Evolutionary conservation across 2,797 vertebrate genomes (phyloP), one percentile per base, ranked within the genome.

Genomic region (Petrocephalus sullivani): DNA sequence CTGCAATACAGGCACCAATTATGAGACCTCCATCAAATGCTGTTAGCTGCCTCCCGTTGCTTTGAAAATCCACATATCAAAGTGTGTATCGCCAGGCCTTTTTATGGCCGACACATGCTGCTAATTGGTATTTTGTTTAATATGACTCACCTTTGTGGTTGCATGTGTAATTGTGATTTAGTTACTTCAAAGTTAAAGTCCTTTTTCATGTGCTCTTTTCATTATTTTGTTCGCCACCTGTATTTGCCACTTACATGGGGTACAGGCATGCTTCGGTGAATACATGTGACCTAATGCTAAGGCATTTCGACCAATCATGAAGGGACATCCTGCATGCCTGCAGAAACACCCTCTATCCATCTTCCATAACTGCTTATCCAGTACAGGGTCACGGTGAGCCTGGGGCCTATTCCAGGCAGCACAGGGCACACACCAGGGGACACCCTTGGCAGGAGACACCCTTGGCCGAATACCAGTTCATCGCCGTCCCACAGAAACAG

Each of bases 171-270:
- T 78, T 78, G 33, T 78, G 71, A 78, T 78, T 46, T 78, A 41
- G 71, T 78, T 78, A 78, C 71, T 78, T 78, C 71, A 78, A 78
- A 78, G 71, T 46, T 78, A 9, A 78, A 78, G n/a, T 46, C 71
- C 71, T 19, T 46, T 78, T 78, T 78, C 71, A 78, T 78, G 71
- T 78, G 71, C 37, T 46, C 5, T 78, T n/a, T 78, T 46, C 71
- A n/a, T 78, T 41, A 46, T 78, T 78, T 78, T 78, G 41, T n/a
- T 2, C 16, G n/a, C 71, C 71, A 78, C 71, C 71, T 46, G 71
- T 78, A 46, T 78, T 78, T 78, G 14, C 41, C 71, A 41, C 41
- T 78, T 78, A n/a, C 71, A 78, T n/a, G 16, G 71, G 16, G 37
- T 46, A 78, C 71, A 78, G 71, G 37, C 33, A 78, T 8, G 16